Evolutionary conservation across 2,113 vertebrate genomes (phyloP), one percentile per base, ranked within the genome.

Genomic region (Forbesichthys papilliferus): DNA sequence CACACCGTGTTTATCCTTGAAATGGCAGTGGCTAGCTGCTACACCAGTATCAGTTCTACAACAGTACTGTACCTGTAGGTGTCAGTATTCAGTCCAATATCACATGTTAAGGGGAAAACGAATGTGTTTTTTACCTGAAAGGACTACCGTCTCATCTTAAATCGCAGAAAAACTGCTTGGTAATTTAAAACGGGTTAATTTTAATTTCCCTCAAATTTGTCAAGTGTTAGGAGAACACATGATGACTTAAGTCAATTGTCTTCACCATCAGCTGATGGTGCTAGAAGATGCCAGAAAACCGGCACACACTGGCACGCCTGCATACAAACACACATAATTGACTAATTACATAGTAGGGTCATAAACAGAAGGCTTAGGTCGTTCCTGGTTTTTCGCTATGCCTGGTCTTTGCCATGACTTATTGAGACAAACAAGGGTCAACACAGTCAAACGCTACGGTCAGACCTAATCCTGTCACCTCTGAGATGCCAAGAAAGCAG

Each of bases 381-480:
- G 48, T 64, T 5, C 5, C 36, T 8, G 36, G 36, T 42, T 42
- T 42, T 42, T 42, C 47, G 11, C 49, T 63, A 54, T 47, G 78
- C 34, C 84, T 89, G 89, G 36, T 84, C 84, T 82, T 76, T 84
- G 82, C 42, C 80, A 87, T 14, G 16, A 67, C 72, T 87, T 84
- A 92, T 89, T 90, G 84, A 90, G 85, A 86, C 71, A 87, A 93
- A 91, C 88, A 91, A 86, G 84, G 77, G 83, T 86, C 80, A 77
- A 80, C 71, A 81, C 83, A 67, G 76, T 82, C 82, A 69, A 90
- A 86, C 75, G 79, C 75, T 88, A 82, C 78, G 87, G 88, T 78
- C 66, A 84, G 71, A 82, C 75, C 76, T 87, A 87, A 90, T 91
- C 92, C 91, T 85, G 80, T 79, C 81, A 85, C 88, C 81, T 85